Evolutionary conservation across 2,888 invertebrate genomes (phyloP).

Genomic region (Drosophila nr. perissopoda): DNA sequence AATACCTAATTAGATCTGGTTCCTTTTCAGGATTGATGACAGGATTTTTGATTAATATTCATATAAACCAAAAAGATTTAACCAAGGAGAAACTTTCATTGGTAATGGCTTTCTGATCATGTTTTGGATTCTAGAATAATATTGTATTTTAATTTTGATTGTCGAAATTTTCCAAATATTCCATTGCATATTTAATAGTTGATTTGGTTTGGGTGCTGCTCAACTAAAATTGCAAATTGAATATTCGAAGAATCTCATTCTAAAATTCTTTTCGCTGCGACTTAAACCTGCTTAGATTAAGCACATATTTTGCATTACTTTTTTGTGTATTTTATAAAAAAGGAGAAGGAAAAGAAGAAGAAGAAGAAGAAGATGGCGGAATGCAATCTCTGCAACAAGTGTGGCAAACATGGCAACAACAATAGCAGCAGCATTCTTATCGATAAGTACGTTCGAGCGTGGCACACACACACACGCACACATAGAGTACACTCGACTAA

Average conservation of each 20-base stretch:
- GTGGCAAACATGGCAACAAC: conserved; percentile 46
- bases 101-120: neutral
- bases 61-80: neutral
- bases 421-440: conserved; percentile 23
- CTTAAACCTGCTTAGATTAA: neutral
- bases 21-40: fast-evolving
- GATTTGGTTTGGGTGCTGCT: neutral
- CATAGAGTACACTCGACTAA: conserved; percentile 34
- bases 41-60: neutral
- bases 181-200: neutral
- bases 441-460: conserved; percentile 44
- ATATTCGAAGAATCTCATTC: neutral
- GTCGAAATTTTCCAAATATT: neutral
- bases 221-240: neutral
- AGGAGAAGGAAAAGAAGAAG: too few species aligned
- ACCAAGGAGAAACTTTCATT: too few species aligned
- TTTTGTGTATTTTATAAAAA: neutral
- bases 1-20: too few species aligned
- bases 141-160: neutral
- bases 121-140: neutral
- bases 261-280: neutral
- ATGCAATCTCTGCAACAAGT: conserved; percentile 51
- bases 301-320: conserved; percentile 4
- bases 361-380: neutral
- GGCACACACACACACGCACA: conserved; percentile 27